Evolutionary conservation across 1,140 invertebrate species (phyloP).

Genomic region (Amyelois transitella): DNA sequence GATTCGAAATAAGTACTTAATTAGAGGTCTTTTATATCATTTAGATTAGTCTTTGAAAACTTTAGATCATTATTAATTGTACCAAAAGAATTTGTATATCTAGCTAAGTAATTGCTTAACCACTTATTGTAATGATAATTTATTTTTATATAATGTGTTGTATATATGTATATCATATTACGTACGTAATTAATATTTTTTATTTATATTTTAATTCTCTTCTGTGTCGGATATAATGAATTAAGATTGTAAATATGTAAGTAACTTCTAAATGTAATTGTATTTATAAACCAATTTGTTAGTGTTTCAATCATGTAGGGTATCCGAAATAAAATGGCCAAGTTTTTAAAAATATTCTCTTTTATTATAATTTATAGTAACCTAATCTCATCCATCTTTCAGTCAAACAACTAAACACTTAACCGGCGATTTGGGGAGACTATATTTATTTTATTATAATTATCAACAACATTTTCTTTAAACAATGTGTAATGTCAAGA

Average conservation of each 20-base stretch:
- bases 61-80: no score
- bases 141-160: no score
- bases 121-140: no score
- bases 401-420: conserved; percentile 43
- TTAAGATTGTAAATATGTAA: neutral
- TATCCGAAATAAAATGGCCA: conserved; percentile 39
- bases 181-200: neutral
- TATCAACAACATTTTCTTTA: conserved; percentile 29
- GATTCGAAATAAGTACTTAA: no score
- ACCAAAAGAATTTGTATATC: no score
- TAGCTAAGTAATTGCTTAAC: no score
- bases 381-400: conserved; percentile 58
- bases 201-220: neutral
- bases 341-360: conserved; percentile 66
- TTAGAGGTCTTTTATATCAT: no score
- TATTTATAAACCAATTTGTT: conserved; percentile 1
- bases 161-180: neutral
- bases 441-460: conserved; percentile 36
- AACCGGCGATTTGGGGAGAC: conserved; percentile 47
- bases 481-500: conserved; percentile 5
- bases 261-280: neutral
- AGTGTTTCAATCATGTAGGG: no score
- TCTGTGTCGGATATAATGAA: neutral
- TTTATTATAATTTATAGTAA: conserved; percentile 67
- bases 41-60: no score